Evolutionary conservation across 2,797 vertebrate genomes (phyloP).

Genomic region (Heterohyrax brucei): DNA sequence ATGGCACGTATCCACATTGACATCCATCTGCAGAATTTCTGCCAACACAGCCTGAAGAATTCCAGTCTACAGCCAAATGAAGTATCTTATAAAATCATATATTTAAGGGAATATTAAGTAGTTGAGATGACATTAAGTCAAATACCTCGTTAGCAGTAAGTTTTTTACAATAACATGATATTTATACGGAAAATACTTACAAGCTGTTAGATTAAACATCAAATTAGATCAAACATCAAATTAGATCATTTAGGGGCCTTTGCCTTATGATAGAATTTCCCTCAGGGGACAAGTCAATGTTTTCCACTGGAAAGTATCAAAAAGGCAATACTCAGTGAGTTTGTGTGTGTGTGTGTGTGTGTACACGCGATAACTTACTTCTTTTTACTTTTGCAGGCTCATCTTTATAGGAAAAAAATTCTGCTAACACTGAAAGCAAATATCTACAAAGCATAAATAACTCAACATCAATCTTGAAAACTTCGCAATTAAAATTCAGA

Average conservation of each 20-base stretch:
- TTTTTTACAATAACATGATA: slow-evolving; percentile 86
- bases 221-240: slow-evolving; percentile 95
- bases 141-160: slow-evolving; percentile 92
- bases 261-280: slow-evolving; percentile 90
- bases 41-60: slow-evolving; percentile 43
- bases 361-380: background rate
- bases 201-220: slow-evolving; percentile 93
- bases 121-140: slow-evolving; percentile 91
- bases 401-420: slow-evolving; percentile 85
- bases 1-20: background rate
- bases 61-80: slow-evolving; percentile 78
- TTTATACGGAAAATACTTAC: slow-evolving; percentile 91
- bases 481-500: slow-evolving; percentile 86
- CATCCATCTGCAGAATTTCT: slow-evolving; percentile 13
- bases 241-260: slow-evolving; percentile 93
- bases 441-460: slow-evolving; percentile 87
- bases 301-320: slow-evolving; percentile 85
- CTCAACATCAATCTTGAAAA: slow-evolving; percentile 85
- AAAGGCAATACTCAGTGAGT: slow-evolving; percentile 63
- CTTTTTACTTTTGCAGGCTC: slow-evolving; percentile 77
- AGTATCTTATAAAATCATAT: slow-evolving; percentile 83
- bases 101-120: slow-evolving; percentile 90
- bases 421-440: slow-evolving; percentile 88
- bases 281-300: slow-evolving; percentile 88
- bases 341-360: background rate